A percentile compares a stretch with the other conserved stretches of the same genome.
phyloP scores from a whole-genome alignment of 2,797 vertebrate species.

The Bovichtus diacanthus region DNA sequence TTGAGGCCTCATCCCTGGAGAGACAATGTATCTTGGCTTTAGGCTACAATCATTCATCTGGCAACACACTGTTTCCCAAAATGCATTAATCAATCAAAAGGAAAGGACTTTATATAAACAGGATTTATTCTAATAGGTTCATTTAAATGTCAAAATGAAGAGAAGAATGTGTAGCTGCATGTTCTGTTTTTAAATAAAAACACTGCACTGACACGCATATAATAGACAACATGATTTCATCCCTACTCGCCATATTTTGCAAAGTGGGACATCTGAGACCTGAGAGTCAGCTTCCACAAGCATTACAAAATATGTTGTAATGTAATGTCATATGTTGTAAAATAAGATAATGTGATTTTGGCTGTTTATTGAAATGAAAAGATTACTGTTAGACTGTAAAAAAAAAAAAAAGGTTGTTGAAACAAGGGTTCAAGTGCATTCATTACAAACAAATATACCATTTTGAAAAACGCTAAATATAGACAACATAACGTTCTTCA shows the following conservation, averaged over 20 bases:
- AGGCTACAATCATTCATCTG: not conserved
- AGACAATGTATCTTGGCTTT: constrained; percentile 9
- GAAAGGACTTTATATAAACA: not conserved
- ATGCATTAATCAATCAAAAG: not conserved
- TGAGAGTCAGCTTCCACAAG: not conserved
- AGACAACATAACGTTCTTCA: not conserved
- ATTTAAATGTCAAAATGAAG: not conserved
- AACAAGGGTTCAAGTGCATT: not conserved
- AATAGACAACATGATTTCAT: too few relatives aligned
- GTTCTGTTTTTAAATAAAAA: not conserved
- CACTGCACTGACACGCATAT: not conserved
- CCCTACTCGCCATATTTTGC: too few relatives aligned
- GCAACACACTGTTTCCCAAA: constrained; percentile 11
- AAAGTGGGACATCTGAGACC: not conserved
- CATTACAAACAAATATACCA: not conserved
- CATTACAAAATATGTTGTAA: not conserved
- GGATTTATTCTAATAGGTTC: not conserved
- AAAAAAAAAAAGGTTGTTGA: not conserved
- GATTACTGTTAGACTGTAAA: too few relatives aligned
- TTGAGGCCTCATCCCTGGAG: constrained; percentile 24
- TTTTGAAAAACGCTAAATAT: not conserved
- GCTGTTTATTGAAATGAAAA: not conserved
- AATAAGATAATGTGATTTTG: not conserved
- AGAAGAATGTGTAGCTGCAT: not conserved
- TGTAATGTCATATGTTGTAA: not conserved